Evolutionary conservation across 2,797 vertebrate species (phyloP).

Genomic region (Ammospiza maritima): DNA sequence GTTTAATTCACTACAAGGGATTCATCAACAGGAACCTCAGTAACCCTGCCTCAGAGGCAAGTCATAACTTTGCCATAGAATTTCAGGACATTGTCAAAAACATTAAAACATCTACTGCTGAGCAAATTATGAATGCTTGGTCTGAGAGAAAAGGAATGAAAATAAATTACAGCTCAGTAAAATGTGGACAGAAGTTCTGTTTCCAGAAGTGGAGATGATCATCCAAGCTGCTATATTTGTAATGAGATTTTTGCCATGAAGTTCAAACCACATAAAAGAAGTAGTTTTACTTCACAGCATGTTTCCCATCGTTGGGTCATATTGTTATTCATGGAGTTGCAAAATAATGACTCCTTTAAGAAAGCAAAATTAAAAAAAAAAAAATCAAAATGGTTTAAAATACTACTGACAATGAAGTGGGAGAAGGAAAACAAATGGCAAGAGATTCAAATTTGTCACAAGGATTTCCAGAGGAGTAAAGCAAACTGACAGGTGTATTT

Average conservation of each 20-base stretch:
- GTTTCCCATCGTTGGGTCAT: background rate
- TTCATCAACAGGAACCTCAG: background rate
- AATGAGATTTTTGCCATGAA: background rate
- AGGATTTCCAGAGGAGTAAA: background rate
- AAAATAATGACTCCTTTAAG: background rate
- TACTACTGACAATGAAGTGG: background rate
- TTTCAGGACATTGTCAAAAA: background rate
- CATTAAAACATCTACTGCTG: background rate
- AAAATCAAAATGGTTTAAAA: background rate
- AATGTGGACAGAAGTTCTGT: background rate
- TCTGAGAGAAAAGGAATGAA: background rate
- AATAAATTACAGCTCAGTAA: background rate
- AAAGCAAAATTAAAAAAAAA: background rate
- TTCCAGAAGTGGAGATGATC: background rate
- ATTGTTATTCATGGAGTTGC: background rate
- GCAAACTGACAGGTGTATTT: background rate
- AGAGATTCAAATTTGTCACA: background rate
- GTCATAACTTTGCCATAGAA: background rate
- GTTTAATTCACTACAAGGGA: background rate
- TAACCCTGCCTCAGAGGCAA: background rate
- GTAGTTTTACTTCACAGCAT: background rate
- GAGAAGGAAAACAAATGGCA: background rate
- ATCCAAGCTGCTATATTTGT: background rate
- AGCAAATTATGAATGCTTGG: background rate
- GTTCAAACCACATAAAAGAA: background rate